Evolutionary conservation across 2,888 invertebrate species (phyloP).

Genomic region (Trachelus troglodyta): DNA sequence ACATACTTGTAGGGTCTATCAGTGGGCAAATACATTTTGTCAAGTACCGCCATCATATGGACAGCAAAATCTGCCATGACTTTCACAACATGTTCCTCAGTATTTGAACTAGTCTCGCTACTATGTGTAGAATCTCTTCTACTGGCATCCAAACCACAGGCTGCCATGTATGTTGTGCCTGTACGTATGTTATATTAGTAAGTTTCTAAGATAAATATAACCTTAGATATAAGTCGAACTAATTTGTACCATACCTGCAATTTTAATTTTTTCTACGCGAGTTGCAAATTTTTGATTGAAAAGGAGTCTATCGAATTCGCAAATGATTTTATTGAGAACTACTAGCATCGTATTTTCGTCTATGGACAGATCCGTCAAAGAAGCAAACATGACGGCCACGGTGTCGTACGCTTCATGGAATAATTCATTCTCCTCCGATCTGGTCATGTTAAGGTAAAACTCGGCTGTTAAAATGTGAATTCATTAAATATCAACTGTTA

Average conservation of each 20-base stretch:
- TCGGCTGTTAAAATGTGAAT: constrained; percentile 72
- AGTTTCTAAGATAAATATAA: not conserved
- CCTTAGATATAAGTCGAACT: not conserved
- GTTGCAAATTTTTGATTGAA: constrained; percentile 72
- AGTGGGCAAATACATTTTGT: constrained; percentile 70
- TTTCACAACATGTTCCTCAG: constrained; percentile 66
- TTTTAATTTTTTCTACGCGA: constrained; percentile 95
- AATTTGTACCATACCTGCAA: constrained; percentile 79
- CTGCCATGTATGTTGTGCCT: constrained; percentile 96
- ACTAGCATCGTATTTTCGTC: constrained; percentile 69
- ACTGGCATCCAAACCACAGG: constrained; percentile 87
- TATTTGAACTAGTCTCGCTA: constrained; percentile 38
- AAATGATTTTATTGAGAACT: constrained; percentile 88
- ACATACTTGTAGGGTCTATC: constrained; percentile 55
- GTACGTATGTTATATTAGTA: not conserved
- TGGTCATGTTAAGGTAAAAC: constrained; percentile 78
- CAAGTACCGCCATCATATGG: constrained; percentile 76
- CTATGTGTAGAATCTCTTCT: constrained; percentile 71
- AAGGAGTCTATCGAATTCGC: constrained; percentile 90
- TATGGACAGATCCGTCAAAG: constrained; percentile 82
- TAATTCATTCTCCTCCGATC: constrained; percentile 77
- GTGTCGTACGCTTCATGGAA: constrained; percentile 90
- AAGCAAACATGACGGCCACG: constrained; percentile 97
- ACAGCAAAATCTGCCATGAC: constrained; percentile 79
- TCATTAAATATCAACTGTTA: constrained; percentile 18